Evolutionary conservation across 2,113 vertebrate genomes (phyloP).

Genomic region (Lota lota): DNA sequence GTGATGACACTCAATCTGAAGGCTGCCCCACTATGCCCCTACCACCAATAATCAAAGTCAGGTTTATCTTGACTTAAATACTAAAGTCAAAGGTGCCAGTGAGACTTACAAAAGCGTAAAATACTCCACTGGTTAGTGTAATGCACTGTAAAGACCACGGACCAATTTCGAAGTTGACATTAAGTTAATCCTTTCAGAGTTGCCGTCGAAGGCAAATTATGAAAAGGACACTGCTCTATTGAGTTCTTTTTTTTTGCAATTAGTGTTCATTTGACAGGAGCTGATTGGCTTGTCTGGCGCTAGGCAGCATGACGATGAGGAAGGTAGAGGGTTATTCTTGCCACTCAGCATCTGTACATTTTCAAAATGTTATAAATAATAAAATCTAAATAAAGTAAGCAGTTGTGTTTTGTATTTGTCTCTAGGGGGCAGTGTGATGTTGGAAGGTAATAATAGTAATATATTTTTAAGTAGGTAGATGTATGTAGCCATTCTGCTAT

Average conservation of each 20-base stretch:
- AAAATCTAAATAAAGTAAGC: too few species aligned
- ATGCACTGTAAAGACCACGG: conserved; percentile 44
- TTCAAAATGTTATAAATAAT: conserved; percentile 47
- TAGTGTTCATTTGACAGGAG: conserved; percentile 22
- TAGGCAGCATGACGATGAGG: neutral
- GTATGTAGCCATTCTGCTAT: neutral
- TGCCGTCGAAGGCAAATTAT: conserved; percentile 15
- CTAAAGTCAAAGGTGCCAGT: conserved; percentile 13
- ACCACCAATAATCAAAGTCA: neutral
- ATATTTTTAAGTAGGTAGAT: neutral
- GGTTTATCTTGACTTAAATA: conserved; percentile 8
- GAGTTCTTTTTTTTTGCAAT: conserved; percentile 40
- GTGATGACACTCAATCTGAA: too few species aligned
- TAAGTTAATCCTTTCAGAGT: conserved; percentile 21
- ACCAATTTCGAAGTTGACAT: conserved; percentile 3
- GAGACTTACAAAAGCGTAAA: conserved; percentile 16
- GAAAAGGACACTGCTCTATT: conserved; percentile 36
- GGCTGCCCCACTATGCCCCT: too few species aligned
- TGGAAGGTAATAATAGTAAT: neutral
- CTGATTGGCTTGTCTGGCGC: conserved; percentile 19
- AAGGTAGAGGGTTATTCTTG: conserved; percentile 31
- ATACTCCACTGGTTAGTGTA: conserved; percentile 20
- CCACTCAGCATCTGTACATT: conserved; percentile 37
- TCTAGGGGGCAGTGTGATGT: conserved; percentile 57
- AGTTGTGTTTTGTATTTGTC: conserved; percentile 24